Evolutionary conservation across 2,888 invertebrate species (phyloP).

Genomic region (Calliopum simillimum): DNA sequence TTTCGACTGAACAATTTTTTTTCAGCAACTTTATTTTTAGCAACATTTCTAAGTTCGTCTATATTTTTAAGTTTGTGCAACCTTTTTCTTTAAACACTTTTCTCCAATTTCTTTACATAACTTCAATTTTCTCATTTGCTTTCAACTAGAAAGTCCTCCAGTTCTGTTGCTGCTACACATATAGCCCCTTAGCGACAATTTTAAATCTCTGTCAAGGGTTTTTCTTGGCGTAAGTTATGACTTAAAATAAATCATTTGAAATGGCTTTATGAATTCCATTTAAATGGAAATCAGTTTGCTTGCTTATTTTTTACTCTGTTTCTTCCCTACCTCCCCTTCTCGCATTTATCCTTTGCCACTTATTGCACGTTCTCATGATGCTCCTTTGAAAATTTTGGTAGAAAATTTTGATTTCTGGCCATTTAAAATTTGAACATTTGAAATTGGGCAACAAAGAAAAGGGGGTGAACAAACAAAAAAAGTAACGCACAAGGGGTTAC

Average conservation of each 20-base stretch:
- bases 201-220: constrained; percentile 24
- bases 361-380: background rate
- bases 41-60: too few species aligned
- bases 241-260: constrained; percentile 34
- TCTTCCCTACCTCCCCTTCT: background rate
- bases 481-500: background rate
- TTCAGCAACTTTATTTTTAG: too few species aligned
- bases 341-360: background rate
- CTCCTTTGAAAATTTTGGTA: constrained; percentile 12
- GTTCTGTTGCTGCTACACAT: too few species aligned
- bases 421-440: constrained; percentile 24
- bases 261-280: constrained; percentile 38
- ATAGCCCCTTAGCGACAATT: constrained; percentile 25
- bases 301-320: background rate
- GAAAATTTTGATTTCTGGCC: constrained; percentile 33
- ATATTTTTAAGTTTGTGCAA: too few species aligned
- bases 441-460: constrained; percentile 29
- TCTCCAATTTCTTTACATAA: too few species aligned
- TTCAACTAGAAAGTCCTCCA: too few species aligned
- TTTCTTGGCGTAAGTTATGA: constrained; percentile 28
- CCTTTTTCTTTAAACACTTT: too few species aligned
- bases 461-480: background rate
- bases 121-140: too few species aligned
- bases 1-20: too few species aligned
- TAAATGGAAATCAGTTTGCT: constrained; percentile 39